A percentile compares a stretch with the other conserved stretches of the same genome.
Conservation (phyloP, 2,113 vertebrate genomes). For the Rutilus rutilus region DNA sequence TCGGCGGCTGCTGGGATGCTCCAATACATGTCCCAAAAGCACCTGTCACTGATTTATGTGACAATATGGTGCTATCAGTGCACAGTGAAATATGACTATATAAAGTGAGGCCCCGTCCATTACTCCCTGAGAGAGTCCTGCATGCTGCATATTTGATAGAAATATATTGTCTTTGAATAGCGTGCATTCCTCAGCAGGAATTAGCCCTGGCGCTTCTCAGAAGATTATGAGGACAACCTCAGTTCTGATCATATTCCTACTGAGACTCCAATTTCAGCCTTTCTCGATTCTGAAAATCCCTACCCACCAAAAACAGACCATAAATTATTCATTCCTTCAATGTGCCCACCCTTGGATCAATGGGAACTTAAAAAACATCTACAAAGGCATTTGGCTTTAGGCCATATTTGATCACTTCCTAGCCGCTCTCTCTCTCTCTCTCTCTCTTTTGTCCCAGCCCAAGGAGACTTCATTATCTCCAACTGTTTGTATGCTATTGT, state of each 20-base stretch:
- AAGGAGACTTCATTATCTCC: slow-evolving; percentile 78
- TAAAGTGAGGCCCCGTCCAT: neutral
- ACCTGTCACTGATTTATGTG: slow-evolving; percentile 16
- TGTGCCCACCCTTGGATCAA: slow-evolving; percentile 77
- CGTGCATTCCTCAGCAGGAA: neutral
- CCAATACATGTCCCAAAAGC: slow-evolving; percentile 22
- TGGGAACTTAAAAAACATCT: slow-evolving; percentile 76
- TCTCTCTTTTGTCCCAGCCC: slow-evolving; percentile 60
- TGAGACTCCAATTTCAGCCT: neutral
- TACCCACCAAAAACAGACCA: slow-evolving; percentile 48
- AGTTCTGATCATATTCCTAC: slow-evolving; percentile 14
- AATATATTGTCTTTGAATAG: slow-evolving; percentile 14
- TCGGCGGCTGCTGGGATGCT: neutral
- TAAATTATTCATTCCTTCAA: slow-evolving; percentile 76
- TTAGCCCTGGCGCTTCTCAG: neutral
- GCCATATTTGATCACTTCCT: slow-evolving; percentile 79
- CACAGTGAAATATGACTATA: slow-evolving; percentile 30
- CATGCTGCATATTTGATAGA: neutral
- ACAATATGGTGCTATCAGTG: neutral
- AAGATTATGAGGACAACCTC: neutral
- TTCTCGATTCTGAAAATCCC: slow-evolving; percentile 21
- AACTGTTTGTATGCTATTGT: slow-evolving; percentile 77
- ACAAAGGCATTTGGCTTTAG: slow-evolving; percentile 78
- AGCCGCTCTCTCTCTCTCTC: slow-evolving; percentile 57
- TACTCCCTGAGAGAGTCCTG: neutral